A percentile compares a stretch with the other conserved stretches of the same genome.
These are phyloP conservation scores for Buphagus erythrorhynchus DNA, from an alignment of 2,797 vertebrate species.

Conservation along the genomic window DNA sequence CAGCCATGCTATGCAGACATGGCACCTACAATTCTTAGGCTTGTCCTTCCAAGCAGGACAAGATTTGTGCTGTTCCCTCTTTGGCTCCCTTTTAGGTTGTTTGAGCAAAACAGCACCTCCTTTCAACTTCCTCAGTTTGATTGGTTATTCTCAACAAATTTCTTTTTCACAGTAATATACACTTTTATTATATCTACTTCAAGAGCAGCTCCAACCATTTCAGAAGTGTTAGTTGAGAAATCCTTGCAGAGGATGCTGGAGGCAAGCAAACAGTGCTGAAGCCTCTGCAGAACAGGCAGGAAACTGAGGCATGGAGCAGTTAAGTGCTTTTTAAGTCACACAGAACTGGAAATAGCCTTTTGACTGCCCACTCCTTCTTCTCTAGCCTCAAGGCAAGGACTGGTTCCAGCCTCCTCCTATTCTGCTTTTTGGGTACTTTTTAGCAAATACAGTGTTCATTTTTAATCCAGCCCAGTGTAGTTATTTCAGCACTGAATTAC, in stretches of 20 bases:
- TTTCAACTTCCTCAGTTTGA: background rate
- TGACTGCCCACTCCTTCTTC: background rate
- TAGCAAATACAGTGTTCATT: background rate
- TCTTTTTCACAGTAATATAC: background rate
- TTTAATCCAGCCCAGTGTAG: background rate
- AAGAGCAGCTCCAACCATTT: background rate
- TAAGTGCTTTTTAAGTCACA: background rate
- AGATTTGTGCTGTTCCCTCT: background rate
- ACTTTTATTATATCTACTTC: background rate
- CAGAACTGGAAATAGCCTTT: background rate
- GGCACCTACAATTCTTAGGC: background rate
- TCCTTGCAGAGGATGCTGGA: background rate
- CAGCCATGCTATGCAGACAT: fast-evolving
- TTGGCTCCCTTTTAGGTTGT: background rate
- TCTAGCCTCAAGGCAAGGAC: background rate
- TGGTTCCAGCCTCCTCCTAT: background rate
- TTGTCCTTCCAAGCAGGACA: background rate
- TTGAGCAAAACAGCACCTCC: background rate
- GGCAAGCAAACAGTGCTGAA: background rate
- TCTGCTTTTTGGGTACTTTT: background rate
- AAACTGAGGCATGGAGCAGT: background rate
- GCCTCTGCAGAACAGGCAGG: background rate
- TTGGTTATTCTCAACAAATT: too few relatives aligned
- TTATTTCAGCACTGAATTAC: background rate
- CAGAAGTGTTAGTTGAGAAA: background rate